Percentiles rank a stretch among this genome's conserved stretches.
These are phyloP conservation scores for Chromoteleia sp. DNA, from an alignment of 2,888 invertebrate genomes.

Conservation along the genomic window DNA sequence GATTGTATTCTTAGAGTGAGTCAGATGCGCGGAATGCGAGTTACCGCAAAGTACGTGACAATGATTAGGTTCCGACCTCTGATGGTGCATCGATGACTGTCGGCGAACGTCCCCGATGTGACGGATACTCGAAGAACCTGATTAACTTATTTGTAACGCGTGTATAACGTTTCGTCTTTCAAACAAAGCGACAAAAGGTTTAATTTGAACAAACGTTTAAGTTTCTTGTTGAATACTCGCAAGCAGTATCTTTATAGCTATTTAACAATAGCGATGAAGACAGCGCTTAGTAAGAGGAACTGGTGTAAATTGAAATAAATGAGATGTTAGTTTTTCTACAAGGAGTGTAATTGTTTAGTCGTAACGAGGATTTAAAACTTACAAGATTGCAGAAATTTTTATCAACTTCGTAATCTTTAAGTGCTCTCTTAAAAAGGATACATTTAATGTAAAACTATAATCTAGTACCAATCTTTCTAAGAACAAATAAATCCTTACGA, in stretches of 20 bases:
- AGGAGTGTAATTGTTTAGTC: conserved; percentile 39
- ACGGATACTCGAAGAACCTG: conserved; percentile 43
- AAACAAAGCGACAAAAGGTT: conserved; percentile 45
- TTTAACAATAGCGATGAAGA: conserved; percentile 60
- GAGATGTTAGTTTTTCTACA: conserved; percentile 46
- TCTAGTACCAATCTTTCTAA: no score
- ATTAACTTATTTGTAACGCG: conserved; percentile 53
- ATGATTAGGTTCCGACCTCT: conserved; percentile 72
- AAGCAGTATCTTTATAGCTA: conserved; percentile 57
- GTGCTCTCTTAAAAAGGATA: no score
- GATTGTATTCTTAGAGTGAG: conserved; percentile 45
- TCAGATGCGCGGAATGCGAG: conserved; percentile 70
- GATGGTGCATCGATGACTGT: conserved; percentile 45
- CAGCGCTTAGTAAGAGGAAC: conserved; percentile 51
- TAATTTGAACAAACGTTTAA: conserved; percentile 38
- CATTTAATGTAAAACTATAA: no score
- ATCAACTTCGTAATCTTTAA: no score
- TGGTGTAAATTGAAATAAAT: conserved; percentile 54
- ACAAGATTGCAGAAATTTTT: background rate
- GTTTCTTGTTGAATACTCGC: conserved; percentile 59
- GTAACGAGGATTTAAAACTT: conserved; percentile 13
- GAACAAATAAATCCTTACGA: no score
- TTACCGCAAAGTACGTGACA: conserved; percentile 73
- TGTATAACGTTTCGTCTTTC: conserved; percentile 20
- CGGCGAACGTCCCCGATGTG: conserved; percentile 47